Conservation (phyloP, 2,113 vertebrate genomes). For the Microtus ochrogaster region DNA sequence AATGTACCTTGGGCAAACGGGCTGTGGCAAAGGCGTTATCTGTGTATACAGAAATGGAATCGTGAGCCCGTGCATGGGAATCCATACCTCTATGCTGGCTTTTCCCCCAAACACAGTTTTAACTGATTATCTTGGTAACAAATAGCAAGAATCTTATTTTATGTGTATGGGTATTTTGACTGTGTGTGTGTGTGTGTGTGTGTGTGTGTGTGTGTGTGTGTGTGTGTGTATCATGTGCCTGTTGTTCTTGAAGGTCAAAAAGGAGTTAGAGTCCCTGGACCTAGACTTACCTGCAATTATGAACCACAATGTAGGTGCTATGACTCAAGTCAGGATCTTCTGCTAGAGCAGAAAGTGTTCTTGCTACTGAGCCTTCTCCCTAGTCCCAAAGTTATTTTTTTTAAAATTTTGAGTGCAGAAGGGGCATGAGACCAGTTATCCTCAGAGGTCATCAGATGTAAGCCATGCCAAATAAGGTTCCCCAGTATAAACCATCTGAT, state of each 20-base stretch:
- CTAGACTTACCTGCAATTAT: neutral
- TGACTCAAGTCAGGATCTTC: neutral
- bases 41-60: neutral
- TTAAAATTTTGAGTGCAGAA: neutral
- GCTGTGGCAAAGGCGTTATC: neutral
- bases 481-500: neutral
- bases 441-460: neutral
- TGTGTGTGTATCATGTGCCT: neutral
- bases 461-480: neutral
- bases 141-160: neutral
- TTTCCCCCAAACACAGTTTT: neutral
- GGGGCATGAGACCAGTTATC: neutral
- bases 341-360: neutral
- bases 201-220: neutral
- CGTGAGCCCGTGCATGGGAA: neutral
- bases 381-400: neutral
- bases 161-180: neutral
- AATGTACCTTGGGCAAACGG: neutral
- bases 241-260: neutral
- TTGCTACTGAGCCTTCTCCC: neutral
- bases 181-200: neutral
- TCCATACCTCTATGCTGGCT: neutral
- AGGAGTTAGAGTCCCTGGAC: neutral
- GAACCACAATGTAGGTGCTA: neutral
- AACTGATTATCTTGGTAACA: conserved; percentile 7